Base-by-base conservation (phyloP, 2,113 vertebrate genomes). In the Megaceryle torquata region DNA sequence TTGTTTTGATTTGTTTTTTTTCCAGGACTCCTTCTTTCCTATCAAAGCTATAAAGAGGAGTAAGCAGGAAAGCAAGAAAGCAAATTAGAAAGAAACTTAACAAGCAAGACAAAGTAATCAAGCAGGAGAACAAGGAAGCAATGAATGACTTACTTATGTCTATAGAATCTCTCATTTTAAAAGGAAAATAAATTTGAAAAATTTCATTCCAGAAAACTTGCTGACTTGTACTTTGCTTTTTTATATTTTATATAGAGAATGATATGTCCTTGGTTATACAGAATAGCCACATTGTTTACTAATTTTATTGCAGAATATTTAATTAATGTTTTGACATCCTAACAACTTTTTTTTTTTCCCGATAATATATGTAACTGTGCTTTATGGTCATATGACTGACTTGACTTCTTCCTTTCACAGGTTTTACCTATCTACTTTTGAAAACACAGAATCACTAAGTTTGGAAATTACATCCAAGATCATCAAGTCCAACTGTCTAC, bases 281-380 rank as follows among this genome's bases (percentile, higher is more conserved):
- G 35, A 87, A 33, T 33, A 64, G 5, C 4, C 3, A 79, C 8
- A 51, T 11, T 14, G 12, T 35, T 56, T 60, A 78, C 5, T 43
- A 21, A 46, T 64, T 87, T 16, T 39, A 10, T n/a, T 53, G 2
- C 7, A 29, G 17, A 44, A 28, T 20, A 68, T 37, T 89, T 78
- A 46, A 75, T 37, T 46, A 53, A 33, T 48, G 5, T 64, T 71
- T 81, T 88, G 2, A 22, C 10, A 50, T 91, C 89, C 5, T 41
- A 63, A n/a, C 28, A 41, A 46, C 43, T 44, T 19, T 70, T 53
- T 70, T n/a, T n/a, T 48, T 82, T 64, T 26, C 22, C 24, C 74
- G 1, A 57, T 69, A 83, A 7, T 50, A 21, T 67, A 70, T 25
- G 1, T 43, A 43, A 51, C 1, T 19, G 11, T n/a, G 6, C 0